Base-by-base conservation (phyloP, 2,113 vertebrate genomes). In the Calidris pugnax region DNA sequence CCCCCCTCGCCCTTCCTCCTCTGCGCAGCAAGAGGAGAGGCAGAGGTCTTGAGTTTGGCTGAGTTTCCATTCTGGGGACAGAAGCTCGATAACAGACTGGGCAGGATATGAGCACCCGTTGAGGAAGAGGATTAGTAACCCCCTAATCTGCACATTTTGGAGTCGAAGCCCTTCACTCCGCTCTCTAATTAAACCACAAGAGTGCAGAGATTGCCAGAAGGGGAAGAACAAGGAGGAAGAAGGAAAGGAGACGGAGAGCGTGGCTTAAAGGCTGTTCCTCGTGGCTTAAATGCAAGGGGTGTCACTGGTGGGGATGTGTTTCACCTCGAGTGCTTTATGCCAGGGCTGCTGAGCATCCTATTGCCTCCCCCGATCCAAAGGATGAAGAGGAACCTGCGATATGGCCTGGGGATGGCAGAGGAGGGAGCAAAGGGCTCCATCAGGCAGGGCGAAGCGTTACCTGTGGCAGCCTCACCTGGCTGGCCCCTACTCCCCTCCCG, bases 141-240 rank as follows among this genome's bases (percentile, higher is more conserved):
- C 60, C 68, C 81, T 92, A 87, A 95, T 91, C 88, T 82, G 90
- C 59, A 85, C 91, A 66, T 85, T 95, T 91, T 85, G 37, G 77
- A 96, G 78, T 69, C 79, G 45, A 73, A 90, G 89, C 48, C 82
- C 45, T 97, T 95, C 80, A 66, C 50, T 76, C 12, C 6, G 4
- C 74, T 94, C 88, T 89, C 73, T 96, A 95, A 96, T 96, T 93
- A 94, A 96, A 90, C 78, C 63, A 63, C 18, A 71, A 71, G 74
- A 90, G 62, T 4, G 14, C 57, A 79, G 57, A 77, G 89, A 79
- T 85, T 94, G 94, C 84, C 84, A 96, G 89, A 91, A 96, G 59
- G 73, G 9, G 14, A 11, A 94, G 56, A 81, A 90, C 30, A 78
- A 55, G 73, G 76, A 90, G 50, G 41, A 92, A 89, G 56, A 48